phyloP scores from a whole-genome alignment of 2,113 vertebrate genomes.

The Picathartes gymnocephalus region DNA sequence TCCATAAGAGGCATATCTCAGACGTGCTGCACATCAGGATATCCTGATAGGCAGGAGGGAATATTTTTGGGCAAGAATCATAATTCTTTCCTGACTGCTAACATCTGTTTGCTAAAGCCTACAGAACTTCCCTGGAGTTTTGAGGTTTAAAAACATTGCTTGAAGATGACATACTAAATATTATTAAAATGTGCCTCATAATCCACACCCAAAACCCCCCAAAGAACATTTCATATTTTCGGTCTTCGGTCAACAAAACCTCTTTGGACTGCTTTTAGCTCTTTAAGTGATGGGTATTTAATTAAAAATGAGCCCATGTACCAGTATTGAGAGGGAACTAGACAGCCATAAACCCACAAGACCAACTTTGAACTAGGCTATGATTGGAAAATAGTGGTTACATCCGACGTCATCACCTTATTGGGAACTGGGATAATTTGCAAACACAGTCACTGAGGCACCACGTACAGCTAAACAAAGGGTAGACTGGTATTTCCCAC shows the following conservation, averaged over 20 bases:
- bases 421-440: neutral
- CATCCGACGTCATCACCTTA: neutral
- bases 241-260: conserved; percentile 67
- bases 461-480: neutral
- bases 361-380: conserved; percentile 51
- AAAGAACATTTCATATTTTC: conserved; percentile 76
- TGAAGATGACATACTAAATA: conserved; percentile 75
- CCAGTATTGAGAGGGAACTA: conserved; percentile 48
- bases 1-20: neutral
- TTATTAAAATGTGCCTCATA: conserved; percentile 69
- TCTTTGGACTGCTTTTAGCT: conserved; percentile 59
- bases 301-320: conserved; percentile 65
- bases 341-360: conserved; percentile 52
- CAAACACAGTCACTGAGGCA: neutral
- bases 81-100: conserved; percentile 70
- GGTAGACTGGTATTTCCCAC: neutral
- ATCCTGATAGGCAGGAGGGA: conserved; percentile 65
- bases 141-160: conserved; percentile 78
- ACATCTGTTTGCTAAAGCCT: conserved; percentile 77
- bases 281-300: conserved; percentile 49
- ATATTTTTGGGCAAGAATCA: conserved; percentile 65
- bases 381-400: conserved; percentile 10
- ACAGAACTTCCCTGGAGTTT: conserved; percentile 69
- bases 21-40: conserved; percentile 6
- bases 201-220: conserved; percentile 73